Percentiles rank a stretch among this genome's conserved stretches.
These are phyloP conservation scores for Hydrophis major DNA, from an alignment of 2,797 vertebrate species.

Conservation along the genomic window DNA sequence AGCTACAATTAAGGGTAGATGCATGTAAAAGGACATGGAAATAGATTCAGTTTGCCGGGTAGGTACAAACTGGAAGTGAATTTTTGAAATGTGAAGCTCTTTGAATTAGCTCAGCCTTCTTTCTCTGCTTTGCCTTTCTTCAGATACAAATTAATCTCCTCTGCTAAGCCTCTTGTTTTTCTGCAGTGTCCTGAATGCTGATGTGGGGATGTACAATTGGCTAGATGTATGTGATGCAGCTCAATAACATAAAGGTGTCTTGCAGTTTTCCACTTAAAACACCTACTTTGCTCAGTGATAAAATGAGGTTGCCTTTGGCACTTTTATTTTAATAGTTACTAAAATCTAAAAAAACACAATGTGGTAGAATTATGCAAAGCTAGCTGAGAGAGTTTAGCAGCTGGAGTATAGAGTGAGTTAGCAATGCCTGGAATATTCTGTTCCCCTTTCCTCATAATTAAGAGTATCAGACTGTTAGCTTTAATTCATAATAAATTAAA, in stretches of 20 bases:
- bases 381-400: background rate
- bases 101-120: conserved; percentile 21
- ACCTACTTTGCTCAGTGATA: conserved; percentile 24
- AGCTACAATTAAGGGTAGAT: background rate
- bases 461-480: background rate
- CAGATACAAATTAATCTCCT: conserved; percentile 32
- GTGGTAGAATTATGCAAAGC: background rate
- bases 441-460: conserved; percentile 17
- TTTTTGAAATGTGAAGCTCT: conserved; percentile 17
- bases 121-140: background rate
- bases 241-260: conserved; percentile 44
- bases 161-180: conserved; percentile 43
- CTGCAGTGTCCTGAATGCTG: conserved; percentile 29
- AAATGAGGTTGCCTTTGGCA: conserved; percentile 4
- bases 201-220: conserved; percentile 32
- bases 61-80: background rate
- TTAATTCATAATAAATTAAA: background rate
- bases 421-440: conserved; percentile 6
- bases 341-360: background rate
- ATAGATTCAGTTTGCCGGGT: background rate
- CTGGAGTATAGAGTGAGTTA: background rate
- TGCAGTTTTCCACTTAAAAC: conserved; percentile 28
- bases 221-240: conserved; percentile 28
- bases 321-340: background rate
- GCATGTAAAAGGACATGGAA: background rate